Conservation (phyloP, 2,797 vertebrate genomes). For the Spea hammondii region DNA sequence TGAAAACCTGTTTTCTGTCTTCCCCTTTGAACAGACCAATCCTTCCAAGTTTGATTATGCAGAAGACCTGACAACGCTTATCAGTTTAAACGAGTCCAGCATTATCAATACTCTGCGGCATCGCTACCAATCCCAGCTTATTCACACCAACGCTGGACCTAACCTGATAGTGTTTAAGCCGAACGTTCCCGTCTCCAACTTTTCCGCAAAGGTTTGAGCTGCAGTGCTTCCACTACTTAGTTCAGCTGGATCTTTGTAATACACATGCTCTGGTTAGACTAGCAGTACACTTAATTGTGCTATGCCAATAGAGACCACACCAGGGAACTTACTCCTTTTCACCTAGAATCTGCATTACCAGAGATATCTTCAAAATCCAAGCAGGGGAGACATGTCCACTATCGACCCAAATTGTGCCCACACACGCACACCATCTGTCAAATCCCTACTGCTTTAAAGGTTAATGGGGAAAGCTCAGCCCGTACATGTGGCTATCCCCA, state of each 20-base stretch:
- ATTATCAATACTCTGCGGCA: slow-evolving; percentile 76
- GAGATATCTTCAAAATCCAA: no score
- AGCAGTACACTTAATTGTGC: no score
- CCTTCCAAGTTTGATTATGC: slow-evolving; percentile 77
- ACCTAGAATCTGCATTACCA: no score
- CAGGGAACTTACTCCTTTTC: no score
- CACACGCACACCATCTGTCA: no score
- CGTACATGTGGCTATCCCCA: no score
- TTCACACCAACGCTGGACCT: slow-evolving; percentile 75
- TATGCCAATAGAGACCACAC: no score
- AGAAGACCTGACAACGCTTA: slow-evolving; percentile 81
- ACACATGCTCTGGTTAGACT: background rate
- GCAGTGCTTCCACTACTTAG: background rate
- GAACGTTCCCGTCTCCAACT: background rate
- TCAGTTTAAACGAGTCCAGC: slow-evolving; percentile 80
- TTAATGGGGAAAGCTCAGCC: no score
- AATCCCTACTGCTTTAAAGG: no score
- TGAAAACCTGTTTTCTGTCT: background rate
- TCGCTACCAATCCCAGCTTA: slow-evolving; percentile 70
- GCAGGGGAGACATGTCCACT: no score
- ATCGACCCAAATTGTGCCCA: no score
- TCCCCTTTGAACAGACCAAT: slow-evolving; percentile 71
- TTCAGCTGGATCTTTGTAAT: background rate
- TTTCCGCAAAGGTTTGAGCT: slow-evolving; percentile 42
- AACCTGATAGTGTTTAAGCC: slow-evolving; percentile 78